Conservation (phyloP, 2,113 vertebrate genomes). For the Jaculus jaculus region DNA sequence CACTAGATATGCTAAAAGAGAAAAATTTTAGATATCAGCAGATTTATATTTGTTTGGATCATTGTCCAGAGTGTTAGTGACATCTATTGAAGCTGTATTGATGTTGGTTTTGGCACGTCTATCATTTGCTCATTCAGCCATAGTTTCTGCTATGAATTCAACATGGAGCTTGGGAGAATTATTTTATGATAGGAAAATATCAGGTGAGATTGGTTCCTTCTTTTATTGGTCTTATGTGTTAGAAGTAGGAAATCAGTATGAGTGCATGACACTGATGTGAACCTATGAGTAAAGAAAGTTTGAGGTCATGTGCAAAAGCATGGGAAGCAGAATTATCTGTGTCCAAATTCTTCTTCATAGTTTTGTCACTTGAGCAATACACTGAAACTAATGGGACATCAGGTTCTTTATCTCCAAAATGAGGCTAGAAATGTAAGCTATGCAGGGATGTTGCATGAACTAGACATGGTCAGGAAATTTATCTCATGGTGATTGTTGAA, state of each 20-base stretch:
- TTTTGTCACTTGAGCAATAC: not conserved
- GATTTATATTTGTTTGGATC: not conserved
- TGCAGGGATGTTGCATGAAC: accelerated
- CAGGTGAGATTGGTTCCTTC: not conserved
- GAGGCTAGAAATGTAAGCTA: not conserved
- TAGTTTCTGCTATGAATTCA: not conserved
- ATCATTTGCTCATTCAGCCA: not conserved
- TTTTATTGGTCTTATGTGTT: not conserved
- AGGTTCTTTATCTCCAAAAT: not conserved
- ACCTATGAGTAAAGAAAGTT: not conserved
- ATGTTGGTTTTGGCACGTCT: not conserved
- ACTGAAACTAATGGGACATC: not conserved
- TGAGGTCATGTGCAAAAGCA: not conserved
- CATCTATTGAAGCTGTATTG: not conserved
- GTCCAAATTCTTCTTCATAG: not conserved
- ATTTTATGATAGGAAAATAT: not conserved
- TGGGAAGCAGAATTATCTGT: not conserved
- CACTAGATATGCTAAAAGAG: not conserved
- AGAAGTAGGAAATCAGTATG: not conserved
- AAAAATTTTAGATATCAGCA: not conserved
- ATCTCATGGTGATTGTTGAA: not conserved
- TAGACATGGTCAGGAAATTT: not conserved
- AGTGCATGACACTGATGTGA: not conserved
- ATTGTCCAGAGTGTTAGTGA: not conserved
- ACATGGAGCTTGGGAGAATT: not conserved